Conservation (phyloP, 1,140 invertebrate species). For the Aphaenogaster floridana region DNA sequence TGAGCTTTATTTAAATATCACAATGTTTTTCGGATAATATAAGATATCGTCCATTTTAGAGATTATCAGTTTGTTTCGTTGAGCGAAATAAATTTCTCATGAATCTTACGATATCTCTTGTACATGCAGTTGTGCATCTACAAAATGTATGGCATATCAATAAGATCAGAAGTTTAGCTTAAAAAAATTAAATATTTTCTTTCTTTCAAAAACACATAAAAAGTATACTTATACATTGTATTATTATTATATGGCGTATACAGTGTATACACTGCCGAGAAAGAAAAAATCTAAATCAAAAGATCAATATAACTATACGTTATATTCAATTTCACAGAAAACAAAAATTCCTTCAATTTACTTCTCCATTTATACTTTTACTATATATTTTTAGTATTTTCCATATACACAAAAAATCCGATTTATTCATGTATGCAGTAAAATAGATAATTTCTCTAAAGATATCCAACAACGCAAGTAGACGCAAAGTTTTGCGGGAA, state of each 20-base stretch:
- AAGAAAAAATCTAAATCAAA: background rate
- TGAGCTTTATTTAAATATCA: background rate
- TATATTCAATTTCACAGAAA: background rate
- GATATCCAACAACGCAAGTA: background rate
- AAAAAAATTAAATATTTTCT: background rate
- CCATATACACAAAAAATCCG: background rate
- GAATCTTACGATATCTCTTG: background rate
- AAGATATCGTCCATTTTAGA: background rate
- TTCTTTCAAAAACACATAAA: background rate
- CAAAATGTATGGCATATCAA: background rate
- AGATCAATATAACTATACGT: background rate
- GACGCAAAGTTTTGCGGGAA: conserved; percentile 19
- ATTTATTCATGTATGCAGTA: background rate
- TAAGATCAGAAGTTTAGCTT: background rate
- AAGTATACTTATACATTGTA: background rate
- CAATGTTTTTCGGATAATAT: background rate
- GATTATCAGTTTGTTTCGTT: conserved; percentile 3
- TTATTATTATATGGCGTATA: too few relatives aligned
- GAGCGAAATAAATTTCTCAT: conserved; percentile 3
- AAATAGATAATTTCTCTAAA: background rate
- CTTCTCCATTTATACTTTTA: background rate
- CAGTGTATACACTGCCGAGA: too few relatives aligned
- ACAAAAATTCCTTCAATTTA: background rate
- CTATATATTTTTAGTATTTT: background rate
- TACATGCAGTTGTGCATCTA: background rate